phyloP scores from a whole-genome alignment of 1,140 invertebrate genomes.

The Drosophila pruinosa region DNA sequence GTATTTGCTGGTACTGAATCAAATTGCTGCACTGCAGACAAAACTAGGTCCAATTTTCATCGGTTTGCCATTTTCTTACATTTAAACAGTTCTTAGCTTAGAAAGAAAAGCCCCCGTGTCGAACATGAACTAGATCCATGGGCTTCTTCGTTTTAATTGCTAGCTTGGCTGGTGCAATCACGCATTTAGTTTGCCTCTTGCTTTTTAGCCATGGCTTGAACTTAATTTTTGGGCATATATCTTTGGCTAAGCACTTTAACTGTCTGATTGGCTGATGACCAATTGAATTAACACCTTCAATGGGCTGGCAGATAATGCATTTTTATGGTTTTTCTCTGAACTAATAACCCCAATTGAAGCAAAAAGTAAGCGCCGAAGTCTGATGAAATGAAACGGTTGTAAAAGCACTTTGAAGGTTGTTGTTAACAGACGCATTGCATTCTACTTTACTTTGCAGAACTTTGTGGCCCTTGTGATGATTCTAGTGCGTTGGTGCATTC shows the following conservation, averaged over 20 bases:
- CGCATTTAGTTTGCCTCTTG: neutral
- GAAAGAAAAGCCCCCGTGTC: neutral
- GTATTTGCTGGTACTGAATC: slow-evolving; percentile 54
- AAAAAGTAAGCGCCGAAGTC: neutral
- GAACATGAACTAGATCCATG: slow-evolving; percentile 40
- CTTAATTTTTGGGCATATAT: slow-evolving; percentile 20
- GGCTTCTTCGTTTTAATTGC: slow-evolving; percentile 26
- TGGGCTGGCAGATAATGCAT: slow-evolving; percentile 10
- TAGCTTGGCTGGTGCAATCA: neutral
- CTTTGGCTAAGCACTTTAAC: slow-evolving; percentile 19
- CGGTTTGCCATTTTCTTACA: slow-evolving; percentile 35
- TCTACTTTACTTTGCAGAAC: slow-evolving; percentile 86
- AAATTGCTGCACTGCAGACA: slow-evolving; percentile 17
- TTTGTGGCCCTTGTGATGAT: slow-evolving; percentile 92
- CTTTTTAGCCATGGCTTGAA: neutral
- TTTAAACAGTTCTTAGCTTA: slow-evolving; percentile 17
- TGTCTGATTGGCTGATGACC: slow-evolving; percentile 4
- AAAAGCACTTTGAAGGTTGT: slow-evolving; percentile 23
- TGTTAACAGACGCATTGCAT: neutral
- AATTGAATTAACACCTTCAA: slow-evolving; percentile 32
- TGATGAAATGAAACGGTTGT: slow-evolving; percentile 41
- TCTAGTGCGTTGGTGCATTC: slow-evolving; percentile 92
- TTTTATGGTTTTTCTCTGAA: slow-evolving; percentile 46
- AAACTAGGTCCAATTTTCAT: slow-evolving; percentile 60
- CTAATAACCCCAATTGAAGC: slow-evolving; percentile 42